Evolutionary conservation across 2,888 invertebrate species (phyloP), one percentile per base, ranked within the genome.

Genomic region (Actias luna): DNA sequence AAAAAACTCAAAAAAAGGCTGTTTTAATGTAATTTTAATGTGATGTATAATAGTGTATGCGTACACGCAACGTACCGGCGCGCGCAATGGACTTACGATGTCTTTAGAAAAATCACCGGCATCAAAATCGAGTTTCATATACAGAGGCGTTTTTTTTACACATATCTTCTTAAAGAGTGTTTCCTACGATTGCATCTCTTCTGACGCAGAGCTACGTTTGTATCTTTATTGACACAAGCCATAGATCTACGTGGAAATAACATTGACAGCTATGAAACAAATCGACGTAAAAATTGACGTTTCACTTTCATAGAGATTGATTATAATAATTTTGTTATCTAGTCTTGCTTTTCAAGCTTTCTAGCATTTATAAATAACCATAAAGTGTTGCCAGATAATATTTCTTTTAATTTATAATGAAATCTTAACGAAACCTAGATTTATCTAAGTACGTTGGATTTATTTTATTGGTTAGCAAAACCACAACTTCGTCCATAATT

Each of bases 1-100:
- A 80, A 82, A 84, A 86, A 83, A 80, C 74, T 76, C 75, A 84
- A 85, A 86, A 88, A 87, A 89, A 89, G 89, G 88, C 89, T 89
- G 89, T 88, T 83, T n/a, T 76, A 77, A 75, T 79, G 73, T 71
- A 80, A 74, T 78, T 74, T 82, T 82, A 80, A 80, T 89, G 89
- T 90, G 88, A 90, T 89, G 85, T 84, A 82, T 82, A 81, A 79
- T 73, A n/a, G n/a, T n/a, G n/a, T 77, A 64, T 25, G 27, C 33
- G 60, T 27, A 61, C 50, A 52, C 52, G 33, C 58, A 79, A 81
- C 74, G 74, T 79, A 83, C 81, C 83, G 88, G 88, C 88, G 77
- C 77, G 87, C 87, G 83, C 82, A 80, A 82, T 65, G 85, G 84
- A 84, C 79, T 75, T 74, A 70, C 69, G 78, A 72, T 63, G 39